Base-by-base conservation (phyloP, 2,888 invertebrate species). In the Ferrisia virgata region DNA sequence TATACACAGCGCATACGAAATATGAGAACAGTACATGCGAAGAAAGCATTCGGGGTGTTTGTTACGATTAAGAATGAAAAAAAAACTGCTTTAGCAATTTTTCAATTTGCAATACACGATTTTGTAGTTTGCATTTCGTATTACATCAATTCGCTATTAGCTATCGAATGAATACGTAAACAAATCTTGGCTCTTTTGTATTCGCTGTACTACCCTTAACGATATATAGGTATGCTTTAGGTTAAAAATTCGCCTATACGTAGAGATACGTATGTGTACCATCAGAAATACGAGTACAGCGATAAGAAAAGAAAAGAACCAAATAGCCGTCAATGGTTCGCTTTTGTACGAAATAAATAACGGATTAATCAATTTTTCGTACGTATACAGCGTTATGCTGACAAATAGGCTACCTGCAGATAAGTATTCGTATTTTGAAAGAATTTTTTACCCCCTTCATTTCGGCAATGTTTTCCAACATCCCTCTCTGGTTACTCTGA, bases 71-170 rank as follows among this genome's bases (percentile, higher is more conserved):
- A 64, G 28, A 64, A 64, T 15, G 28, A 18, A 28, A 76, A 76
- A 76, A 76, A 76, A 25, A 36, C 36, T 18, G 25, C 36, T 47
- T 9, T 13, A 40, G 13, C 40, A 11, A 53, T 53, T 53, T 22
- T 53, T 53, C 53, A 69, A 53, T 53, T 22, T 64, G 11, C 28
- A 53, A 22, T 72, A 72, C 64, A 28, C 31, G 64, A 64, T 64
- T 69, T 13, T n/a, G 28, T 36, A 76, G 72, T 76, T 76, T 76
- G 33, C 72, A 76, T 76, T 76, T 76, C 72, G 72, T 31, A 76
- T 3, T 76, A 76, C 72, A 76, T 76, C 72, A 76, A 76, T 76
- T 76, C 72, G 72, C 72, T 76, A 76, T 76, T 76, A 76, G 36
- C 72, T 76, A 36, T 76, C 72, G 15, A 36, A 76, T 76, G 36